Evolutionary conservation across 2,888 invertebrate genomes (phyloP).

Genomic region (Clivina fossor): DNA sequence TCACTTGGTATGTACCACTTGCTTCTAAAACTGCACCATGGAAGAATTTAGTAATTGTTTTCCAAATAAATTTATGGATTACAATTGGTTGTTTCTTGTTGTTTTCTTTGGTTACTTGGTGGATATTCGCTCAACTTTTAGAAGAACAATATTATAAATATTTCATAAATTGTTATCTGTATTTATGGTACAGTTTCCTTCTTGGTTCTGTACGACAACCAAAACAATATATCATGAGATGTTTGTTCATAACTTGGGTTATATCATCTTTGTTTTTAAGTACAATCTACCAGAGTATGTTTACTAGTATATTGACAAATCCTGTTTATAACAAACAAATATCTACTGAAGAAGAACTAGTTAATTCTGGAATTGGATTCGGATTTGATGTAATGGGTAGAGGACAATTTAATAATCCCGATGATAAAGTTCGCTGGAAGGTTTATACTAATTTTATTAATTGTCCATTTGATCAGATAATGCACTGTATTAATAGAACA

Average conservation of each 20-base stretch:
- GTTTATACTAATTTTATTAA: conserved; percentile 12
- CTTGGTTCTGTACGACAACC: conserved; percentile 11
- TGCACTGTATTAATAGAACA: conserved; percentile 11
- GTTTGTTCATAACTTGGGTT: conserved; percentile 14
- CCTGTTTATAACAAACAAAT: conserved; percentile 15
- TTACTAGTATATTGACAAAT: conserved; percentile 23
- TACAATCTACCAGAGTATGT: conserved; percentile 6
- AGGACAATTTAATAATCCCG: conserved; percentile 11
- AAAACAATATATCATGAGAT: background rate
- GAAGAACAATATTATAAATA: conserved; percentile 1
- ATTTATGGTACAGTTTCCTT: background rate
- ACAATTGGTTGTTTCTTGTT: background rate
- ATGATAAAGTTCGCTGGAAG: conserved; percentile 9
- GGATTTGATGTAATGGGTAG: conserved; percentile 17
- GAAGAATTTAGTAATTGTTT: conserved; percentile 16
- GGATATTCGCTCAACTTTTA: conserved; percentile 1
- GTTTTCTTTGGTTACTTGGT: conserved; percentile 1
- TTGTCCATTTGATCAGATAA: conserved; percentile 1
- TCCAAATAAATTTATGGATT: conserved; percentile 2
- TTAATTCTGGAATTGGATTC: conserved; percentile 9
- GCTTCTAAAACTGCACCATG: conserved; percentile 5
- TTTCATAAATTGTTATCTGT: background rate
- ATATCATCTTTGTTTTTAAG: conserved; percentile 5
- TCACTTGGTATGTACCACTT: conserved; percentile 10
- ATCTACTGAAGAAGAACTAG: conserved; percentile 5